Conservation (phyloP, 2,113 vertebrate genomes). For the Sander vitreus region DNA sequence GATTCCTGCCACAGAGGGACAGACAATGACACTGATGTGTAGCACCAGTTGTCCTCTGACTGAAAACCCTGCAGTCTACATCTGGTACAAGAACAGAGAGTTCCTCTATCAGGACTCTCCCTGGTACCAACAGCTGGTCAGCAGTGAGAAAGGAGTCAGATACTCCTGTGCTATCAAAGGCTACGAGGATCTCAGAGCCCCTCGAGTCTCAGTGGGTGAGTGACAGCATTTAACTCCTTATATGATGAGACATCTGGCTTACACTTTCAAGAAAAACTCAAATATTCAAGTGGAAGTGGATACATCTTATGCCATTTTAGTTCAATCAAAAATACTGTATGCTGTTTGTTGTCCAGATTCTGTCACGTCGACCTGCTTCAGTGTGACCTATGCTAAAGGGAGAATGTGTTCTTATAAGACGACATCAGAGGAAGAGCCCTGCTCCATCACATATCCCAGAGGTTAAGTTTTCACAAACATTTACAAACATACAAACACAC, state of each 20-base stretch:
- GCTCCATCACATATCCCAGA: constrained; percentile 33
- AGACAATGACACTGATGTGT: constrained; percentile 4
- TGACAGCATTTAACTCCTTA: neutral
- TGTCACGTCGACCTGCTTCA: constrained; percentile 45
- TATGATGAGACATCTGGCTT: no score
- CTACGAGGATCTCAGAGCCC: constrained; percentile 12
- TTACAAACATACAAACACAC: neutral
- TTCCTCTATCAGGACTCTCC: constrained; percentile 58
- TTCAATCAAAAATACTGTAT: neutral
- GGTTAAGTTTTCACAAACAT: neutral
- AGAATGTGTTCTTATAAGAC: constrained; percentile 10
- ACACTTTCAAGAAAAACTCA: neutral
- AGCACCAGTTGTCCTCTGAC: constrained; percentile 36
- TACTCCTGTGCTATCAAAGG: constrained; percentile 62
- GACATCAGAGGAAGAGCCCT: neutral
- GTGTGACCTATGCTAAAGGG: constrained; percentile 32
- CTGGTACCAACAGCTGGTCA: constrained; percentile 56
- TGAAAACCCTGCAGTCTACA: constrained; percentile 40
- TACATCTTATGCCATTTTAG: neutral
- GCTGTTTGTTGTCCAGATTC: neutral
- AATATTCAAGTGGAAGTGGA: neutral
- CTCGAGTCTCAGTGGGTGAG: constrained; percentile 21
- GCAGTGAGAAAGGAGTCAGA: constrained; percentile 25
- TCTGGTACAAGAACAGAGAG: constrained; percentile 63
- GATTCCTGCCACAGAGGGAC: constrained; percentile 21